Percentiles rank a stretch among this genome's conserved stretches.
Evolutionary conservation across 2,113 vertebrate species (phyloP).

Genomic region (Elgaria multicarinata): DNA sequence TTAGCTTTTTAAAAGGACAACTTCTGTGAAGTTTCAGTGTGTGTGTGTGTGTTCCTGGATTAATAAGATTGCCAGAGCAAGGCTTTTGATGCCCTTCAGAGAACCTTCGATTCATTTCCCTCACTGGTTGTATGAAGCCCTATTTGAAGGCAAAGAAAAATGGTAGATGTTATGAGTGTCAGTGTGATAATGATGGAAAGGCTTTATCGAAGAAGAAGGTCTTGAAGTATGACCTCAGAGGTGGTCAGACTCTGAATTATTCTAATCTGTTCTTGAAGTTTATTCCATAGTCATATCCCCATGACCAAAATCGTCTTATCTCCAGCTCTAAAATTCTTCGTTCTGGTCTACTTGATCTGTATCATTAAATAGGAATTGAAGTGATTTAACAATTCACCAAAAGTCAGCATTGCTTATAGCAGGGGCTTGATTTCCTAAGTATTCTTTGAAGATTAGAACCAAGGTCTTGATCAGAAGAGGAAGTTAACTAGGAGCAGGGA

Average conservation of each 20-base stretch:
- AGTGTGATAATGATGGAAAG: slow-evolving; percentile 62
- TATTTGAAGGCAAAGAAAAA: slow-evolving; percentile 51
- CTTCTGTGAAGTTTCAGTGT: slow-evolving; percentile 44
- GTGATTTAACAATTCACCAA: neutral
- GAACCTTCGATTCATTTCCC: slow-evolving; percentile 31
- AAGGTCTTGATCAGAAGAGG: neutral
- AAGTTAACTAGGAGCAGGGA: neutral
- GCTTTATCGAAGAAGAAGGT: slow-evolving; percentile 41
- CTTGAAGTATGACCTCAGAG: slow-evolving; percentile 12
- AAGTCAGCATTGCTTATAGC: neutral
- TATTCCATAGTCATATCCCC: slow-evolving; percentile 29
- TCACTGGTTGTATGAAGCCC: slow-evolving; percentile 40
- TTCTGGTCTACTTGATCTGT: neutral
- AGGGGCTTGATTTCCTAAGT: neutral
- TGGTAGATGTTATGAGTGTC: slow-evolving; percentile 60
- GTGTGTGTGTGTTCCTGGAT: slow-evolving; percentile 7
- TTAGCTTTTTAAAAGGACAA: slow-evolving; percentile 20
- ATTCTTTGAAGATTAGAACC: neutral
- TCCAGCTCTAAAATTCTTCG: neutral
- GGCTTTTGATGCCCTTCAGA: slow-evolving; percentile 60
- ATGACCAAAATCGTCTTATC: slow-evolving; percentile 25
- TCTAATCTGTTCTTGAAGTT: slow-evolving; percentile 38
- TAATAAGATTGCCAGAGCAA: slow-evolving; percentile 66
- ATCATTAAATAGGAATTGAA: neutral
- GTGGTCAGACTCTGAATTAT: slow-evolving; percentile 44